Evolutionary conservation across 2,888 invertebrate species (phyloP), one percentile per base, ranked within the genome.

Genomic region (Graphium colonna): DNA sequence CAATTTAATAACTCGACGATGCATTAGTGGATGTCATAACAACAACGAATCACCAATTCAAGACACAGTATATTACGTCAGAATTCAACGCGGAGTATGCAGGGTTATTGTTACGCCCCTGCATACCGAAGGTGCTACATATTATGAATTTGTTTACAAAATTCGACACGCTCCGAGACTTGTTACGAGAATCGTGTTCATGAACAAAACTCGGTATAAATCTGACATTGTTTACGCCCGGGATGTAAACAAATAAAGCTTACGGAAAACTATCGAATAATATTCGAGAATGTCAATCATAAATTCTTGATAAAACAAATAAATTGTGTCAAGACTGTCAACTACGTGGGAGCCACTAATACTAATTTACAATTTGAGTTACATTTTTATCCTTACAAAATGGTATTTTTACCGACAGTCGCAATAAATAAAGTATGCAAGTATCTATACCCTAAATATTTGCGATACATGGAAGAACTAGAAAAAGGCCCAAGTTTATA

Each of bases 91-190:
- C 10, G 15, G 28, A 39, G 28, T 26, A 8, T 47, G 48, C 41
- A 36, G 18, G 48, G 53, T 53, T 52, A 44, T 43, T 44, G 49
- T 44, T 40, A 44, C 31, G 17, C 33, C 28, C 18, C 17, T 44
- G 13, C 40, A n/a, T 36, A 15, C 50, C n/a, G 17, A 16, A 46
- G 49, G 50, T 46, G 40, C 26, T 12, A 39, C 33, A 26, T 46
- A 21, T 54, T 31, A 31, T 9, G 10, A 9, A 36, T 36, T 54
- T 54, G 54, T 49, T 54, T 54, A 54, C 49, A 44, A 53, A 53
- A 44, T n/a, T 28, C 39, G 31, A 31, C 49, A 43, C 40, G 49
- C 49, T 44, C 40, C 44, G 39, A 52, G 13, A 43, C 38, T 18
- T 21, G 17, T 28, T 44, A 44, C 49, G 44, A 49, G 39, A 38